These are phyloP conservation scores for Stegodyphus mimosarum DNA, from an alignment of 1,140 invertebrate genomes.

Conservation along the genomic window DNA sequence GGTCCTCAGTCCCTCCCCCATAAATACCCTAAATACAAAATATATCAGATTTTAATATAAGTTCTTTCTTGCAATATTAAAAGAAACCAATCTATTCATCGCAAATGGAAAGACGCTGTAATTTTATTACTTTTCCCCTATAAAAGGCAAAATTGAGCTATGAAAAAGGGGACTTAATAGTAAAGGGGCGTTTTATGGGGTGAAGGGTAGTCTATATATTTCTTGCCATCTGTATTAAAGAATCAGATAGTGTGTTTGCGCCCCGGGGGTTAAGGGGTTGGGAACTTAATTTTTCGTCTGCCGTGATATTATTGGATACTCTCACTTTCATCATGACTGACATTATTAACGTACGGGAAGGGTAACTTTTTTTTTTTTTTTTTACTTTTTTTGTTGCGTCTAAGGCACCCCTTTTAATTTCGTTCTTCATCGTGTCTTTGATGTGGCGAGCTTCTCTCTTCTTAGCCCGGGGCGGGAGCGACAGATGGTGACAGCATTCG, in stretches of 20 bases:
- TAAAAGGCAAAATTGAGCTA: too few relatives aligned
- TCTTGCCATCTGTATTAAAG: conserved; percentile 1
- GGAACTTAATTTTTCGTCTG: conserved; percentile 40
- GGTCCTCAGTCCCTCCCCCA: too few relatives aligned
- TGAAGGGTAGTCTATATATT: not conserved
- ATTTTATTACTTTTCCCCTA: too few relatives aligned
- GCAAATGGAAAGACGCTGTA: too few relatives aligned
- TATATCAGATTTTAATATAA: too few relatives aligned
- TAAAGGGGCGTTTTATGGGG: not conserved
- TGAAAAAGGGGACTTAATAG: not conserved
- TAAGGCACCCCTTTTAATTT: conserved; percentile 25
- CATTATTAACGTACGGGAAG: not conserved
- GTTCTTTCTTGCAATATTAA: too few relatives aligned
- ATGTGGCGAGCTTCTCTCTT: not conserved
- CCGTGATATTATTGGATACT: conserved; percentile 17
- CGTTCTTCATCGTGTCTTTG: conserved; percentile 2
- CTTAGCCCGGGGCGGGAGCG: not conserved
- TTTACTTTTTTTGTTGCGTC: not conserved
- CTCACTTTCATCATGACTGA: not conserved
- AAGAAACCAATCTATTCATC: too few relatives aligned
- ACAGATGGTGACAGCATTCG: conserved; percentile 20
- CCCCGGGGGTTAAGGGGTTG: not conserved
- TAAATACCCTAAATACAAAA: too few relatives aligned
- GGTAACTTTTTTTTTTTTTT: not conserved
- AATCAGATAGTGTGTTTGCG: not conserved